Evolutionary conservation across 2,113 vertebrate genomes (phyloP), one percentile per base, ranked within the genome.

Genomic region (Paratilapia polleni): DNA sequence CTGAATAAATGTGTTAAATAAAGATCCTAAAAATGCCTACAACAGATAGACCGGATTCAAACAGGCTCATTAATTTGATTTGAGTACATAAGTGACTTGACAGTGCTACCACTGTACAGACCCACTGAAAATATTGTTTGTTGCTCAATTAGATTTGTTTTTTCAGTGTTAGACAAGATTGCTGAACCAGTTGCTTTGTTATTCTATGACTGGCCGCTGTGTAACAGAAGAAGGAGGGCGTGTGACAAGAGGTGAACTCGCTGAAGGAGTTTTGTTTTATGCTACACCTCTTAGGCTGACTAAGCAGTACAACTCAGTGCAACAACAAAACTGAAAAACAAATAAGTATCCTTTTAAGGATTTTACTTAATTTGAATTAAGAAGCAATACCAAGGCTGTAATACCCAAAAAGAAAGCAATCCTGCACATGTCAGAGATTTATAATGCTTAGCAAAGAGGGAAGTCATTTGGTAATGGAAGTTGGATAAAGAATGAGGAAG

Each of bases 401-500:
- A 70, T 11, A 52, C 24, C 64, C 64, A 68, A 68, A 26, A 47
- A 24, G 4, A 47, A 68, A 68, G 8, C 4, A 8, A 68, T 68
- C 22, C 63, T 19, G 43, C 17, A 22, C 11, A 68, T 34, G 63
- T 5, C 36, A 49, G 5, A 22, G 19, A 24, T 31, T 34, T n/a
- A 17, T 14, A 17, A 49, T 8, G 7, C 31, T 38, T 12, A 8
- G 15, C 8, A 4, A 36, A 17, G 3, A 10, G 9, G 13, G 31
- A 62, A 52, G n/a, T 1, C 8, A 7, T 66, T 57, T 61, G 15
- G 17, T 20, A 8, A 49, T 6, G 20, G n/a, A 57, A 24, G 34
- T 28, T 59, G 22, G 10, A 26, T 19, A 43, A 81, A 5, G 6
- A 91, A 88, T 79, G 82, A 83, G 68, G 88, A 91, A 90, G 9